Conservation (phyloP, 2,113 vertebrate species). For the Hipposideros armiger region DNA sequence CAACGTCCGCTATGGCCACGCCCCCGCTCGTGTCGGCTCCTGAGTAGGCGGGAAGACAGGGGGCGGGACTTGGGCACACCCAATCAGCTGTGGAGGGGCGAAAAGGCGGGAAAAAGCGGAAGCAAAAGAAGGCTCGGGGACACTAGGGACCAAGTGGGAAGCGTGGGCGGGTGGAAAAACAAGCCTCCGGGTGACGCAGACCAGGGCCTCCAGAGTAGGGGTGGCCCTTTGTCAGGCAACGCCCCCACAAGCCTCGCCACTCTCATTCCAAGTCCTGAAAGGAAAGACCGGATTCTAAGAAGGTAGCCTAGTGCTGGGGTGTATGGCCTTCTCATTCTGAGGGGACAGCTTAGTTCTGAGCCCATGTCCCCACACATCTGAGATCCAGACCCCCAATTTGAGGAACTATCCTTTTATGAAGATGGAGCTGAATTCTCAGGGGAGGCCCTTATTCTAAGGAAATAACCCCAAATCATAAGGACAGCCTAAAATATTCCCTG, state of each 20-base stretch:
- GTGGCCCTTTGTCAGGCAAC: background rate
- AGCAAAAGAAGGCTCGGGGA: constrained; percentile 17
- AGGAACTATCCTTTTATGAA: background rate
- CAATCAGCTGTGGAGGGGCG: constrained; percentile 27
- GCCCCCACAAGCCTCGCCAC: background rate
- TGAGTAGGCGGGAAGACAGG: background rate
- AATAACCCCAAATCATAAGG: background rate
- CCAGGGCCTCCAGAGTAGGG: background rate
- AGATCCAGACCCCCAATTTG: background rate
- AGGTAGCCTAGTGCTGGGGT: background rate
- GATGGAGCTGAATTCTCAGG: background rate
- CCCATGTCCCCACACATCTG: too few relatives aligned
- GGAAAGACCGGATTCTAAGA: background rate
- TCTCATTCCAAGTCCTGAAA: background rate
- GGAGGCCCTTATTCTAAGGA: background rate
- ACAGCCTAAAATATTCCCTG: background rate
- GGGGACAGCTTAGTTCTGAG: background rate
- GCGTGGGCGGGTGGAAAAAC: background rate
- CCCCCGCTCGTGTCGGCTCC: background rate
- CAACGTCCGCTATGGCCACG: constrained; percentile 72
- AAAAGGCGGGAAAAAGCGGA: constrained; percentile 83
- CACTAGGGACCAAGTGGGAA: background rate
- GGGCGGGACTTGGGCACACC: background rate
- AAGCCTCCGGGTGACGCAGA: background rate
- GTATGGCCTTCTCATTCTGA: background rate